phyloP scores from a whole-genome alignment of 2,888 invertebrate species.

The Hirtodrosophila confusa region DNA sequence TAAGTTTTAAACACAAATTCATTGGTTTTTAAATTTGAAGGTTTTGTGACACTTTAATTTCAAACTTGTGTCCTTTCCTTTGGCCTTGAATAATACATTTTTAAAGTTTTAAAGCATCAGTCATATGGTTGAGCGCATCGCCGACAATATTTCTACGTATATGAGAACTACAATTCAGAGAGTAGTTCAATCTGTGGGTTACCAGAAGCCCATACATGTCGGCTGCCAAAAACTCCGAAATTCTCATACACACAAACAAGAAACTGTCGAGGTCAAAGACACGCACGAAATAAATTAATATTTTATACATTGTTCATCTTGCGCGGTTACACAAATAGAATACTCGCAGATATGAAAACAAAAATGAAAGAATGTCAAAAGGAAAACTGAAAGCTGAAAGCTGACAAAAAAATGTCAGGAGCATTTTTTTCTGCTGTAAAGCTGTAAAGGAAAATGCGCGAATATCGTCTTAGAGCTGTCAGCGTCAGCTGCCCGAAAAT shows the following conservation, averaged over 20 bases:
- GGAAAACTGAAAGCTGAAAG: constrained; percentile 18
- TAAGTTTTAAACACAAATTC: no score
- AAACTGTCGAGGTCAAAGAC: constrained; percentile 40
- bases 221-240: constrained; percentile 7
- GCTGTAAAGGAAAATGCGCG: constrained; percentile 59
- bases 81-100: no score
- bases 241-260: constrained; percentile 3
- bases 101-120: no score
- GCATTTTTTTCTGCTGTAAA: constrained; percentile 40
- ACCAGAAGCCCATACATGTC: background rate
- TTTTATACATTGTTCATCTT: constrained; percentile 10
- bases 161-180: constrained; percentile 1
- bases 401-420: constrained; percentile 59
- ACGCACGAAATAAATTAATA: constrained; percentile 31
- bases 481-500: constrained; percentile 56
- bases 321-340: constrained; percentile 25
- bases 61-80: no score
- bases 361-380: constrained; percentile 9
- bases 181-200: constrained; percentile 1
- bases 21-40: no score
- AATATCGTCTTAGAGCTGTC: constrained; percentile 58
- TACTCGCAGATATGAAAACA: constrained; percentile 12
- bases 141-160: background rate
- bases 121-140: background rate
- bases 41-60: no score